These are phyloP conservation scores for Chrysocyon brachyurus DNA, from an alignment of 2,797 vertebrate species.

Conservation along the genomic window DNA sequence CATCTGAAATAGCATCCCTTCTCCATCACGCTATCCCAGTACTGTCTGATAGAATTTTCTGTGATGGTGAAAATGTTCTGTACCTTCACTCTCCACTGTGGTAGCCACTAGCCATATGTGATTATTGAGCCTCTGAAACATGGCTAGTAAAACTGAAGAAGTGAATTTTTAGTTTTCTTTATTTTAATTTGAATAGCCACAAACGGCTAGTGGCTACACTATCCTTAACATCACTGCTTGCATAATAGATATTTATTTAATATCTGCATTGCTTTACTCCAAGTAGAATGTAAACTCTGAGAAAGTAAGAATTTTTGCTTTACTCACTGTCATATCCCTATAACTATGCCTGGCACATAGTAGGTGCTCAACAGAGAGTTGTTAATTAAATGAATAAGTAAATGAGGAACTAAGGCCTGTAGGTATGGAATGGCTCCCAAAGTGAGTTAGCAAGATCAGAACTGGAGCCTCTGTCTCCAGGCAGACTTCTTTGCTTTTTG, in stretches of 20 bases:
- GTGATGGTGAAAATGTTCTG: not conserved
- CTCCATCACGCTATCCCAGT: not conserved
- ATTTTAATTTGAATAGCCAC: not conserved
- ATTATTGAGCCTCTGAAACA: slow-evolving; percentile 33
- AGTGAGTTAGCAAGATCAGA: not conserved
- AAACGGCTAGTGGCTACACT: not conserved
- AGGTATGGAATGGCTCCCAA: not conserved
- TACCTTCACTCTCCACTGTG: not conserved
- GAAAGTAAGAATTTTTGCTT: slow-evolving; percentile 35
- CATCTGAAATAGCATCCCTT: not conserved
- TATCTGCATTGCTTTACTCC: not conserved
- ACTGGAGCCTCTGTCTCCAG: not conserved
- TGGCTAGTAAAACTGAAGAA: not conserved
- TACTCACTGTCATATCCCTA: not conserved
- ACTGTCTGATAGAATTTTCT: not conserved
- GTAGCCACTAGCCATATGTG: not conserved
- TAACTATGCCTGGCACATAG: not conserved
- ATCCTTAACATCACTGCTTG: not conserved
- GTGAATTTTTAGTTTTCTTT: slow-evolving; percentile 20
- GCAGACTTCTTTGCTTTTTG: not conserved
- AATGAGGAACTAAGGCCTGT: not conserved
- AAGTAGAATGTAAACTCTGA: not conserved
- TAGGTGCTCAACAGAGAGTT: not conserved
- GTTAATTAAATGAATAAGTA: slow-evolving; percentile 30
- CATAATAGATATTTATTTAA: not conserved